These are phyloP conservation scores for Chymomyza procnemis DNA, from an alignment of 2,888 invertebrate species.

Conservation along the genomic window DNA sequence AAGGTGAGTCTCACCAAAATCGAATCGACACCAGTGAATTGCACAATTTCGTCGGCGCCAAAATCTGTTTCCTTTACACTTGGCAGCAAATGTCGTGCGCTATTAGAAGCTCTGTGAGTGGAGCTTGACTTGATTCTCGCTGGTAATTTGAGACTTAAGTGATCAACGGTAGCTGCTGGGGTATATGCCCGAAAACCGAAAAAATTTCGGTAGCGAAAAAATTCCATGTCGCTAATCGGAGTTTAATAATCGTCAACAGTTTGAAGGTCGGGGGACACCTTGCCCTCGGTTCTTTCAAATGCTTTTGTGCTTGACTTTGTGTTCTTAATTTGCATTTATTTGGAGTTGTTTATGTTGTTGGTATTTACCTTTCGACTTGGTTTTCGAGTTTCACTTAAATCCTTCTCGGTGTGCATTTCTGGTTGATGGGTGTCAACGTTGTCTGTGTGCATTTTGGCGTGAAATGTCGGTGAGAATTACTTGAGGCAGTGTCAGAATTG, in stretches of 20 bases:
- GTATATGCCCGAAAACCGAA: conserved; percentile 7
- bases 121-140: background rate
- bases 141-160: conserved; percentile 45
- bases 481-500: conserved; percentile 68
- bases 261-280: conserved; percentile 19
- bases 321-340: conserved; percentile 26
- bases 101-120: conserved; percentile 47
- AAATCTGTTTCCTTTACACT: conserved; percentile 57
- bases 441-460: conserved; percentile 68
- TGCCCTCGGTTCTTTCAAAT: background rate
- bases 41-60: conserved; percentile 32
- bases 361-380: conserved; percentile 1
- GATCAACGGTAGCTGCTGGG: conserved; percentile 15
- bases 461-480: conserved; percentile 67
- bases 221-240: conserved; percentile 69
- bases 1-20: background rate
- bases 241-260: conserved; percentile 58
- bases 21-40: background rate
- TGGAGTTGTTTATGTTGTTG: background rate
- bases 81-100: conserved; percentile 65
- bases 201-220: conserved; percentile 63
- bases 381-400: conserved; percentile 2
- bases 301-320: conserved; percentile 48
- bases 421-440: conserved; percentile 62
- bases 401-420: conserved; percentile 29